Base-by-base conservation (phyloP, 2,888 invertebrate genomes). In the Cancer borealis region DNA sequence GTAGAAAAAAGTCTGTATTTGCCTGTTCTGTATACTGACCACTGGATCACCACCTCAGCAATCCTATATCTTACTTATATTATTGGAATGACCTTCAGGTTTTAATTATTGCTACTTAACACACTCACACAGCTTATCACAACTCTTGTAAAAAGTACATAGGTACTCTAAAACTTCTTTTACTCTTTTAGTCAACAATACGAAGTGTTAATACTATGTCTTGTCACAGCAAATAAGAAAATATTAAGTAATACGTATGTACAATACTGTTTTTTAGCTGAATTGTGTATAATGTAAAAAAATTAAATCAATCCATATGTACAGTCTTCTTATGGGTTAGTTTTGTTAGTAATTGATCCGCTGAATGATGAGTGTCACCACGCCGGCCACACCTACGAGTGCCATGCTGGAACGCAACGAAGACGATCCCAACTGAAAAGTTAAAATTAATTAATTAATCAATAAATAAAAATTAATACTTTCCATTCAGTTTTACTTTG, bases 341-440 rank as follows among this genome's bases (percentile, higher is more conserved):
- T 21, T 84, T 66, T 66, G 60, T 60, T 73, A 91, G 60, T 46
- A 93, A 0, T 49, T 88, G 60, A 94, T 45, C 73, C 39, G 39
- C 21, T 88, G 94, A 3, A 94, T n/a, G n/a, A 90, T 14, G 14
- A 91, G 39, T n/a, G 92, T 21, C 49, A 94, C 21, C 45, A 90
- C 5, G 26, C 89, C 73, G 84, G 88, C 94, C 46, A 92, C 17
- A 17, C 79, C 30, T 8, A 90, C 90, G 10, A 94, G 49, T 8
- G 89, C 12, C 54, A 90, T n/a, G 46, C 90, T 94, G n/a, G 92
- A 94, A 12, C n/a, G 73, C 26, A 84, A 0, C 12, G 89, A 30
- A 45, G 94, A 88, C 45, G 94, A 89, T 39, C 92, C 94, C 30
- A 94, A 84, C 94, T 94, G 92, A 84, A 94, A 94, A 90, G 6